Base-by-base conservation (phyloP, 2,888 invertebrate species). In the Orthonychiurus folsomi region DNA sequence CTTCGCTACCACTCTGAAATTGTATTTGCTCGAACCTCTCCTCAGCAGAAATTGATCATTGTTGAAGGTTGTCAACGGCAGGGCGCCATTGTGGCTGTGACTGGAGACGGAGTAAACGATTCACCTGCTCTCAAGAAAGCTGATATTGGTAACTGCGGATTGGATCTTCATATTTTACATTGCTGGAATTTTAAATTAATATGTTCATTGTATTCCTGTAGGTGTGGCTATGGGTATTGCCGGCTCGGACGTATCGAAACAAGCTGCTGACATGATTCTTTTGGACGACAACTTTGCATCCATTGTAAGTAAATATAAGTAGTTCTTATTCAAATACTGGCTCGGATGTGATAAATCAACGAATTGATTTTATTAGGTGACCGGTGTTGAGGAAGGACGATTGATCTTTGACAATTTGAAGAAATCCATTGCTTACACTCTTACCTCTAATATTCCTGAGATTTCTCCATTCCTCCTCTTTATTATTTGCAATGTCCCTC, bases 361-460 rank as follows among this genome's bases (percentile, higher is more conserved):
- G 92, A 92, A 75, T 90, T 92, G 82, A 89, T 92, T 74, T 79
- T 91, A 64, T 80, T 91, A 77, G 90, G 91, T 73, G 91, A 85
- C 84, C 2, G 91, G 89, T 59, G 87, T 91, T 20, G 90, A 90
- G 77, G 93, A 93, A 78, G 93, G 93, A 68, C 87, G 93, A 59
- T 80, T 95, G 74, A 95, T 96, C 81, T 96, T 95, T 82, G 95
- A 96, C 81, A 96, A 95, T 79, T 81, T 95, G 80, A 96, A 96
- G 82, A 96, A 96, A 80, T 95, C 95, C 74, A 95, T 95, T 81
- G 94, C 94, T 58, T 96, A 96, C 81, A 95, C 95, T 67, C 81
- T 96, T 67, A 94, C 95, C 73, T 93, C 93, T 71, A 96, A 96
- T 82, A 94, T 96, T 80, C 95, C 95, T 72, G 95, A 96, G 82